Conservation (phyloP, 2,113 vertebrate genomes). For the Microcebus griseorufus region DNA sequence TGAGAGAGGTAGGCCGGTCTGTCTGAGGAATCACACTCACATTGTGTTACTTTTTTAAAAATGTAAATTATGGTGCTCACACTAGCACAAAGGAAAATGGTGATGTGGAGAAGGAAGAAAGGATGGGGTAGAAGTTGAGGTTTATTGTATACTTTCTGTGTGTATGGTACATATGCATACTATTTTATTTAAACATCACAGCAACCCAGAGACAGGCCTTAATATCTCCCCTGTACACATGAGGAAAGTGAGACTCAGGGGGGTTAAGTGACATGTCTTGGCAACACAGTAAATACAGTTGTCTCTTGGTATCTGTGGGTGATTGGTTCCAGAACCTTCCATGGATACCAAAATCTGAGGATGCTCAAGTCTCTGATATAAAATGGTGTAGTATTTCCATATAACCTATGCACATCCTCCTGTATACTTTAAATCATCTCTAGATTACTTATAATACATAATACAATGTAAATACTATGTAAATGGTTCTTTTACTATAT, state of each 20-base stretch:
- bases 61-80: neutral
- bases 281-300: neutral
- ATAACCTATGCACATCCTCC: neutral
- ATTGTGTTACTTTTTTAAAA: neutral
- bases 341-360: neutral
- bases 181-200: neutral
- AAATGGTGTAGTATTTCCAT: neutral
- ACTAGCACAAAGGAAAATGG: neutral
- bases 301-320: neutral
- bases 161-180: rapidly evolving
- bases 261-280: neutral
- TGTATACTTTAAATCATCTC: neutral
- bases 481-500: neutral
- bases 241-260: neutral
- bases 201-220: neutral
- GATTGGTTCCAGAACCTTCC: neutral
- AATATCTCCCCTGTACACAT: neutral
- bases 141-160: neutral
- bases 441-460: neutral
- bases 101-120: neutral
- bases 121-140: neutral
- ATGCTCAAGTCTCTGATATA: neutral
- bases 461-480: neutral
- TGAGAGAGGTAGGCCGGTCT: neutral
- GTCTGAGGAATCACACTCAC: neutral